These are phyloP conservation scores for Emydoidea blandingii DNA, from an alignment of 2,797 vertebrate genomes.

Conservation along the genomic window DNA sequence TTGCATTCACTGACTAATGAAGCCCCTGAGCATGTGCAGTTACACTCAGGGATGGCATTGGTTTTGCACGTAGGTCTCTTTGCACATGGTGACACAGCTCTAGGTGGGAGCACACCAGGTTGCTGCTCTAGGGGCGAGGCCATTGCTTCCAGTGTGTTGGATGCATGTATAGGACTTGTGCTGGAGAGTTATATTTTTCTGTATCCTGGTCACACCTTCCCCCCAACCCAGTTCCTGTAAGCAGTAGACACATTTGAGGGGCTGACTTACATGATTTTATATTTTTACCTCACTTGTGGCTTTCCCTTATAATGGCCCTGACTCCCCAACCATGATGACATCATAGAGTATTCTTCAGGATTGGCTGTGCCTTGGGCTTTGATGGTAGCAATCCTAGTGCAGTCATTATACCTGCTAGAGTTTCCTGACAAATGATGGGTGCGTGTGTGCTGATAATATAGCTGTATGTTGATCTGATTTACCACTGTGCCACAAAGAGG, in stretches of 20 bases:
- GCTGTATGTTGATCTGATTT: too few relatives aligned
- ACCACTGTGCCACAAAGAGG: neutral
- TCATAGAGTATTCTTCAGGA: neutral
- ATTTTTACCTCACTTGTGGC: neutral
- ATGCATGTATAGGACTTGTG: constrained; percentile 35
- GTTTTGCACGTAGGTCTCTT: neutral
- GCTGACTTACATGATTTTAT: neutral
- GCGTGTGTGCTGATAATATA: neutral
- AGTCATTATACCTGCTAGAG: neutral
- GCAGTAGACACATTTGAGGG: neutral
- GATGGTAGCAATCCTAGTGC: neutral
- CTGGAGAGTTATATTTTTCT: constrained; percentile 63
- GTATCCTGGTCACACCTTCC: constrained; percentile 40
- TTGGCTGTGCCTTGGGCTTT: fast-evolving
- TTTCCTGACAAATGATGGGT: neutral
- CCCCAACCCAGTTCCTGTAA: neutral
- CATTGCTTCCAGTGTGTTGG: neutral
- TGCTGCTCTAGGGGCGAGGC: constrained; percentile 37
- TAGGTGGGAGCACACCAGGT: neutral
- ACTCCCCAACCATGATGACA: neutral
- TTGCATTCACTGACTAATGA: neutral
- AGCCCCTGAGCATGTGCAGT: neutral
- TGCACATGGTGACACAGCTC: neutral
- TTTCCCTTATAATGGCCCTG: neutral
- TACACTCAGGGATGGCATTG: neutral